Evolutionary conservation across 1,140 invertebrate genomes (phyloP).

Genomic region (Bombus pyrosoma): DNA sequence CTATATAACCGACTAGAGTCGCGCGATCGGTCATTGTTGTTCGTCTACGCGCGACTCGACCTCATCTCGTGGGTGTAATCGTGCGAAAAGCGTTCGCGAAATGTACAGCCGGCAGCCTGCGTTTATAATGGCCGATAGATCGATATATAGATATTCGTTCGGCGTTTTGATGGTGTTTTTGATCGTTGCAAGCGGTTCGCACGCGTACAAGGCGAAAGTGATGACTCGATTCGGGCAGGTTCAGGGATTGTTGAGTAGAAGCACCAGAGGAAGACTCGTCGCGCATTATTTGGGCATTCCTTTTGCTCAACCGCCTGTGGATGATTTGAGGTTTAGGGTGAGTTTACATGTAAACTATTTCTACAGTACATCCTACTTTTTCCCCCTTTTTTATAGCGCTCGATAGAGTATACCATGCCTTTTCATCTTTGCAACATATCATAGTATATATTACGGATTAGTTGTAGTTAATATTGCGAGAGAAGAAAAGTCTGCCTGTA

Average conservation of each 20-base stretch:
- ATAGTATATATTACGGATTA: accelerated
- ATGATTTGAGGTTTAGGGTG: slow-evolving; percentile 43
- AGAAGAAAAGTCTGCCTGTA: too few relatives aligned
- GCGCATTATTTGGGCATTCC: slow-evolving; percentile 76
- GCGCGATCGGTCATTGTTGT: background rate
- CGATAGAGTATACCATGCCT: too few relatives aligned
- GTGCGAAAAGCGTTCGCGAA: background rate
- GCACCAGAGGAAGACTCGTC: slow-evolving; percentile 37
- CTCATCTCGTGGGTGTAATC: background rate
- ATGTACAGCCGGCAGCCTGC: too few relatives aligned
- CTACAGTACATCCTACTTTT: too few relatives aligned
- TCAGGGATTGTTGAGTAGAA: slow-evolving; percentile 69
- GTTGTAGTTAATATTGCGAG: too few relatives aligned
- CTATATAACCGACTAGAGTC: background rate
- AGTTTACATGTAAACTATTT: background rate
- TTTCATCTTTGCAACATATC: too few relatives aligned
- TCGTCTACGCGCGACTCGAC: background rate
- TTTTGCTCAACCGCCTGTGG: slow-evolving; percentile 74
- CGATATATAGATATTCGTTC: background rate
- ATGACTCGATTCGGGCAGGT: slow-evolving; percentile 70
- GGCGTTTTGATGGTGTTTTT: background rate
- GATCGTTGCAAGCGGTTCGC: background rate
- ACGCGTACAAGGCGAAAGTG: slow-evolving; percentile 4
- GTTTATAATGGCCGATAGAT: too few relatives aligned
- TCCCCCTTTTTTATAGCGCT: accelerated